phyloP scores from a whole-genome alignment of 2,113 vertebrate genomes.

The Passer domesticus region DNA sequence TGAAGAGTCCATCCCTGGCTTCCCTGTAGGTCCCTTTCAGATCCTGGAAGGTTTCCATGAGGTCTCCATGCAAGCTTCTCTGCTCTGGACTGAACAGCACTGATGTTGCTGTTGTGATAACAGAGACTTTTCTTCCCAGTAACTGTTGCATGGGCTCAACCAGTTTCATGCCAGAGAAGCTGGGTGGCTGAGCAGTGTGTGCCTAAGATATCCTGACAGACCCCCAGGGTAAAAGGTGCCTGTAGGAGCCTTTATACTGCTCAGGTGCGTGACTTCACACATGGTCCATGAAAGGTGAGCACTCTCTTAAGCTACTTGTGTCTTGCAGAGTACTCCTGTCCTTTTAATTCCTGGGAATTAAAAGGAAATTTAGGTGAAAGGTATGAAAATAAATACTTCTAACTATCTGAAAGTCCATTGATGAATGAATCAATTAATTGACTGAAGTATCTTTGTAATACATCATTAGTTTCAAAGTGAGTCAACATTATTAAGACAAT shows the following conservation, averaged over 20 bases:
- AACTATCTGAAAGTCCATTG: background rate
- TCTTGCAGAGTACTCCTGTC: background rate
- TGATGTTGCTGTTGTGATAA: background rate
- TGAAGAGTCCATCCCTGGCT: background rate
- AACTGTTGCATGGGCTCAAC: background rate
- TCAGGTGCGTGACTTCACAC: background rate
- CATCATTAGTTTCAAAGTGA: background rate
- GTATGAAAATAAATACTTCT: background rate
- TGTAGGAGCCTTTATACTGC: background rate
- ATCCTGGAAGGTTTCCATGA: background rate
- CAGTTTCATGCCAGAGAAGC: background rate
- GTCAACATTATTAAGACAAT: background rate
- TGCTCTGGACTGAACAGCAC: background rate
- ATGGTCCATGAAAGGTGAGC: background rate
- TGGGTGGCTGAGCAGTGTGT: background rate
- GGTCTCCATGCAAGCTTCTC: rapidly evolving
- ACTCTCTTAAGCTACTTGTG: background rate
- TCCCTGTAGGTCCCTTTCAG: background rate
- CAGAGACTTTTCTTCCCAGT: background rate
- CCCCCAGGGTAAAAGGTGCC: background rate
- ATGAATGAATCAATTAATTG: background rate
- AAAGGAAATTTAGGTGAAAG: background rate
- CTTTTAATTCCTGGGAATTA: background rate
- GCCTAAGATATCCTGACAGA: background rate
- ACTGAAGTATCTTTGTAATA: background rate